These are phyloP conservation scores for Eueides isabella DNA, from an alignment of 1,140 invertebrate genomes.

Conservation along the genomic window DNA sequence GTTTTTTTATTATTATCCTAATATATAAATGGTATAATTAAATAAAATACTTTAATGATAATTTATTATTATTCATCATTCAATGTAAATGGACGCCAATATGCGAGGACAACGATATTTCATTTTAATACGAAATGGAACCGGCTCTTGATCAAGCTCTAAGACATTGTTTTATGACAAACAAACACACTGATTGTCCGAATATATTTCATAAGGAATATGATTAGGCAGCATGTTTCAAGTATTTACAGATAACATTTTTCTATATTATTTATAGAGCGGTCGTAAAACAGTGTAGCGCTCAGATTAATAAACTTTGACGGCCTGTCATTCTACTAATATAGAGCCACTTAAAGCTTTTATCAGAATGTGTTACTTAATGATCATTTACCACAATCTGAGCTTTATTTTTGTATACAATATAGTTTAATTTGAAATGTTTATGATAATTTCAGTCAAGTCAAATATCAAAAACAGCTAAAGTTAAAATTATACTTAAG, in stretches of 20 bases:
- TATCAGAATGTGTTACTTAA: constrained; percentile 55
- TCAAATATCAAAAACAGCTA: constrained; percentile 3
- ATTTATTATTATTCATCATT: constrained; percentile 75
- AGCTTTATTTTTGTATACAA: constrained; percentile 43
- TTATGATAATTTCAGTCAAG: constrained; percentile 9
- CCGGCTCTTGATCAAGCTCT: constrained; percentile 62
- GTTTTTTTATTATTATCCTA: constrained; percentile 64
- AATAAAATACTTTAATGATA: constrained; percentile 33
- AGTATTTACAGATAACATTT: constrained; percentile 68
- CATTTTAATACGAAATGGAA: constrained; percentile 66
- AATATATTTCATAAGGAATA: constrained; percentile 66
- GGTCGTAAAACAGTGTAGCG: constrained; percentile 65
- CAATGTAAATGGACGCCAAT: constrained; percentile 70
- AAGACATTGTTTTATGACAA: constrained; percentile 55
- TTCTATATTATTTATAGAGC: constrained; percentile 74
- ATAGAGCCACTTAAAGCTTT: constrained; percentile 63
- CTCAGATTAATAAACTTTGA: constrained; percentile 72
- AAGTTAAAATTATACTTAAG: constrained; percentile 42
- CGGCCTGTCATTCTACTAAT: constrained; percentile 66
- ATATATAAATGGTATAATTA: constrained; percentile 17
- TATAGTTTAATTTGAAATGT: constrained; percentile 25
- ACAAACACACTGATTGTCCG: constrained; percentile 54
- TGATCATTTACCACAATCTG: constrained; percentile 33
- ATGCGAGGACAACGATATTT: constrained; percentile 69
- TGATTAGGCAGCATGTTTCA: constrained; percentile 64